phyloP scores from a whole-genome alignment of 2,888 invertebrate species.

The Salticus scenicus region DNA sequence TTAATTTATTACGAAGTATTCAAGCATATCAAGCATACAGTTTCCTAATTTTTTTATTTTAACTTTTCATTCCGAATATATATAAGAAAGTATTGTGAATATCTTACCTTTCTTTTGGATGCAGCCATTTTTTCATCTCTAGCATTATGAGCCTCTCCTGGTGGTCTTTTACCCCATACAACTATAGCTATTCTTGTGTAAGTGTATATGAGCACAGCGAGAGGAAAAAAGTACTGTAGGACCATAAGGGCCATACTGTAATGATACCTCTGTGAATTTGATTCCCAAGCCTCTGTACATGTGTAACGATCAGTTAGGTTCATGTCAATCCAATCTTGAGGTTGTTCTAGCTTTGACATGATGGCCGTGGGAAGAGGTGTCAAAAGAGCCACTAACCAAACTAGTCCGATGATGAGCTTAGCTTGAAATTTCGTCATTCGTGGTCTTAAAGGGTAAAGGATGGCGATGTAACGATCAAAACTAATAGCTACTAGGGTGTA shows the following conservation, averaged over 20 bases:
- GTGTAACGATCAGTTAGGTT: slow-evolving; percentile 77
- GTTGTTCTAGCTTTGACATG: slow-evolving; percentile 79
- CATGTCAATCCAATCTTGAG: slow-evolving; percentile 48
- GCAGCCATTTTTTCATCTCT: slow-evolving; percentile 88
- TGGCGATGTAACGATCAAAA: slow-evolving; percentile 92
- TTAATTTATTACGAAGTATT: no score
- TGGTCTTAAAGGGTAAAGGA: slow-evolving; percentile 90
- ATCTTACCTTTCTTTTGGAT: slow-evolving; percentile 88
- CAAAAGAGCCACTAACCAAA: slow-evolving; percentile 85
- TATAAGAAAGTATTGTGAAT: no score
- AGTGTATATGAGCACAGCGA: slow-evolving; percentile 87
- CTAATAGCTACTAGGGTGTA: slow-evolving; percentile 94
- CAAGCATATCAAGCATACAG: no score
- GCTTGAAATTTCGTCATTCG: slow-evolving; percentile 85
- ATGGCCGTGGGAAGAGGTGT: slow-evolving; percentile 88
- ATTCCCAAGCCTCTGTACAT: slow-evolving; percentile 80
- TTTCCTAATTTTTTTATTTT: no score
- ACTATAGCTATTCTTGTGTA: slow-evolving; percentile 89
- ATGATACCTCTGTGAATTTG: slow-evolving; percentile 75
- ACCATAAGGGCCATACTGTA: slow-evolving; percentile 87
- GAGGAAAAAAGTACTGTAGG: slow-evolving; percentile 89
- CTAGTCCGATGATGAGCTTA: slow-evolving; percentile 82
- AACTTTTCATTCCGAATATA: no score
- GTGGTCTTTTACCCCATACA: slow-evolving; percentile 90
- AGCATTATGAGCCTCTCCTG: slow-evolving; percentile 89